These are phyloP conservation scores for Morinoia aosen DNA, from an alignment of 2,888 invertebrate genomes.

Conservation along the genomic window DNA sequence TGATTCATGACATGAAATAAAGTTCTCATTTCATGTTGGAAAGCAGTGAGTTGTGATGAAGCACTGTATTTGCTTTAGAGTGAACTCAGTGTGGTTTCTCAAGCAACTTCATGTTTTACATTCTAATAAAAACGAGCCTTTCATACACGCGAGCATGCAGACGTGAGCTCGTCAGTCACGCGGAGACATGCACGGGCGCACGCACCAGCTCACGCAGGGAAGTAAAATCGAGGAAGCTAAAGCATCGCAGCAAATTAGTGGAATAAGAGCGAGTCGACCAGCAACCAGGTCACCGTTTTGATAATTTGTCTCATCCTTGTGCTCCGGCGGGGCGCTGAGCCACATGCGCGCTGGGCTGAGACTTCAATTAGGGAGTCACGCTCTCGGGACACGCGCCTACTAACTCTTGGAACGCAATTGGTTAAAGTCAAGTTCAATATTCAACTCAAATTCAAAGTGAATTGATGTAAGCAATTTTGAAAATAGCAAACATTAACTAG, in stretches of 20 bases:
- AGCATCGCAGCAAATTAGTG: neutral
- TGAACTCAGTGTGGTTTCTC: neutral
- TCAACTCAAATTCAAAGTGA: too few relatives aligned
- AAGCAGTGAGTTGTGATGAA: neutral
- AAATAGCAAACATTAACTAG: too few relatives aligned
- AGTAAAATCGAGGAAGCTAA: neutral
- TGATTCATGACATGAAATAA: too few relatives aligned
- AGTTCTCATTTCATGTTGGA: neutral
- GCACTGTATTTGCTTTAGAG: neutral
- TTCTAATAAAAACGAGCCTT: neutral
- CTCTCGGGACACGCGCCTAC: neutral
- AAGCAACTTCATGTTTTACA: neutral
- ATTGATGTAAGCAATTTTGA: too few relatives aligned
- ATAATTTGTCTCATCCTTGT: neutral
- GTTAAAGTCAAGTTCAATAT: too few relatives aligned
- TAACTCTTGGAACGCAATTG: too few relatives aligned
- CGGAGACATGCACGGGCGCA: neutral
- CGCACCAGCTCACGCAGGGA: neutral
- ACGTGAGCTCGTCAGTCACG: neutral
- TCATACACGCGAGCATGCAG: neutral
- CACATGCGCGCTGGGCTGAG: neutral
- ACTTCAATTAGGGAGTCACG: conserved; percentile 10
- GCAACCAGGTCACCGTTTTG: neutral
- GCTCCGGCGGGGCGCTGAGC: neutral
- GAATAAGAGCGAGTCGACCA: neutral